Percentiles rank a stretch among this genome's conserved stretches.
phyloP scores from a whole-genome alignment of 2,797 vertebrate genomes.

The Falco novaeseelandiae region DNA sequence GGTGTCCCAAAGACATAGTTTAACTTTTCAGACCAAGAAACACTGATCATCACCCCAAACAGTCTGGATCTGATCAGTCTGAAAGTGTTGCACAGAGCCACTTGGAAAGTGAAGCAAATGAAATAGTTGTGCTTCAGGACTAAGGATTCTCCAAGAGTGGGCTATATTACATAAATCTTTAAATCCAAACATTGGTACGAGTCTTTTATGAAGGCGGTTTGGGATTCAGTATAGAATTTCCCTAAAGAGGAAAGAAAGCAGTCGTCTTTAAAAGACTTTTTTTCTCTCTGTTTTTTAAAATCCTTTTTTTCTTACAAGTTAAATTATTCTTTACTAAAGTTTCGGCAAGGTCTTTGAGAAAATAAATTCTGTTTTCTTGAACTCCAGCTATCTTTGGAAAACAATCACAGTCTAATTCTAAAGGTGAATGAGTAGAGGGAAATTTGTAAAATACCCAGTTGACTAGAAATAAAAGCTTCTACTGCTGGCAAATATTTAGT shows the following conservation, averaged over 20 bases:
- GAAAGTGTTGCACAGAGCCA: neutral
- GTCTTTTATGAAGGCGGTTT: neutral
- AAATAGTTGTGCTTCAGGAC: neutral
- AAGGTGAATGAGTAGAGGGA: neutral
- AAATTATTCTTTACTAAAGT: neutral
- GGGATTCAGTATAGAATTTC: neutral
- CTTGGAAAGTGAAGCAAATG: neutral
- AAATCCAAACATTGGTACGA: neutral
- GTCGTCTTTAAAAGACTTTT: neutral
- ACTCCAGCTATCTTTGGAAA: slow-evolving; percentile 11
- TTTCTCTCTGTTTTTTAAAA: neutral
- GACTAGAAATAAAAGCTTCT: neutral
- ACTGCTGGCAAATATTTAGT: slow-evolving; percentile 19
- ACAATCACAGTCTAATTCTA: neutral
- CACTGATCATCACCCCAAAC: neutral
- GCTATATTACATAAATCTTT: neutral
- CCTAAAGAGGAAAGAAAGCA: neutral
- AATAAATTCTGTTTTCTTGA: neutral
- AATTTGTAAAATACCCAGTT: neutral
- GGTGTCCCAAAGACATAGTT: neutral
- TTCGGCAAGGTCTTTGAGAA: neutral
- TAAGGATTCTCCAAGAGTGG: neutral
- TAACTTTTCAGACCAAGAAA: neutral
- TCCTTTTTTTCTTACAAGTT: neutral
- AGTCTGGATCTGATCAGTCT: neutral